Evolutionary conservation across 2,113 vertebrate species (phyloP).

Genomic region (Proterorhinus semilunaris): DNA sequence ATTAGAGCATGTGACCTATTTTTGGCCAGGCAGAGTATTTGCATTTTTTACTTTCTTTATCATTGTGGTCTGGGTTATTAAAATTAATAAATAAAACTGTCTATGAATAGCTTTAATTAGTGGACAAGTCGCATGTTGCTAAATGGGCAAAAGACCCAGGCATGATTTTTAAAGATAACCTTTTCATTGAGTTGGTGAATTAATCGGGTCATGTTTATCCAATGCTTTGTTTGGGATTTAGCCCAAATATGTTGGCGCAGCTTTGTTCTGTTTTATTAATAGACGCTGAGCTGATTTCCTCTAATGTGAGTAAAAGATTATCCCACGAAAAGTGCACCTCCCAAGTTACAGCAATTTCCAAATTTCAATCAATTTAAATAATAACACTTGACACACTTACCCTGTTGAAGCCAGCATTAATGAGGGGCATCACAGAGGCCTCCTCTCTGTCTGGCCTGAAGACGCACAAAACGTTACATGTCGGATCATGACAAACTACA

Average conservation of each 20-base stretch:
- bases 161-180: no score
- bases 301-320: conserved; percentile 8
- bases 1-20: no score
- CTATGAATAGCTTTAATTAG: no score
- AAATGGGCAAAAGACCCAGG: no score
- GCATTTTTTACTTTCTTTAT: no score
- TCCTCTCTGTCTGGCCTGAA: conserved; percentile 92
- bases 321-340: not conserved
- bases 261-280: conserved; percentile 8
- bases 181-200: not conserved
- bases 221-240: conserved; percentile 2
- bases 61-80: no score
- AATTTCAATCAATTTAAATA: not conserved
- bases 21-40: no score
- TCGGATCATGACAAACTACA: not conserved
- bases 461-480: conserved; percentile 18
- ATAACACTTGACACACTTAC: conserved; percentile 67
- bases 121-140: no score
- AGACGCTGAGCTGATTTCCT: not conserved
- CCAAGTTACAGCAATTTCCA: conserved; percentile 11
- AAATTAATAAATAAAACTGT: no score
- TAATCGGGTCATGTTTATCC: not conserved
- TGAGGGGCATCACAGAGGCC: conserved; percentile 88
- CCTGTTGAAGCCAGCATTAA: conserved; percentile 94
- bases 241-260: conserved; percentile 1